phyloP scores from a whole-genome alignment of 2,797 vertebrate genomes.

The Heterohyrax brucei region DNA sequence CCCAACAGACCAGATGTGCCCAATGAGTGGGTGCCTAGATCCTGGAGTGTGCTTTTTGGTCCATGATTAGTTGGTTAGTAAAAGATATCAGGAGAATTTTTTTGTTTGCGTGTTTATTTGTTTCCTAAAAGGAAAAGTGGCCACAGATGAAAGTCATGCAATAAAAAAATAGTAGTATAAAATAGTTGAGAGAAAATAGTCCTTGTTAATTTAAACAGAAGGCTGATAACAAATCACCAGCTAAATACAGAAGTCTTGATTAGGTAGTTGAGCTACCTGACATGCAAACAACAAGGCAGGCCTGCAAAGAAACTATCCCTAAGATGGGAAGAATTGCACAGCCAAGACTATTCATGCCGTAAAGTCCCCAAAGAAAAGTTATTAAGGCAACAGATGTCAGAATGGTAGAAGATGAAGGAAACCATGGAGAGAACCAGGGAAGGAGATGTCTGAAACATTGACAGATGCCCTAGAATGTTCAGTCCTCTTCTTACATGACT shows the following conservation, averaged over 20 bases:
- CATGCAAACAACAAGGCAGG: background rate
- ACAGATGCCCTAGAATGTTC: background rate
- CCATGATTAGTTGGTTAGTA: background rate
- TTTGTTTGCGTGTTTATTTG: too few relatives aligned
- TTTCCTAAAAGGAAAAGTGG: background rate
- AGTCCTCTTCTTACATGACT: background rate
- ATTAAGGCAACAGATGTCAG: constrained; percentile 29
- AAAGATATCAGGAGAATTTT: background rate
- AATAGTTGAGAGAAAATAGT: background rate
- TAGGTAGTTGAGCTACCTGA: background rate
- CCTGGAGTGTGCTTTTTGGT: background rate
- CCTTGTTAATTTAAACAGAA: constrained; percentile 10
- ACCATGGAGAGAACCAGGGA: background rate
- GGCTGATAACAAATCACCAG: background rate
- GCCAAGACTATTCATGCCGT: background rate
- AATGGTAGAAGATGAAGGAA: background rate
- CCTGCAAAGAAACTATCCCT: background rate
- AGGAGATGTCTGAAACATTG: constrained; percentile 64
- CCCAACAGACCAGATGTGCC: background rate
- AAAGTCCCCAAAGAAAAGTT: background rate
- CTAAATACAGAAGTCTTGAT: background rate
- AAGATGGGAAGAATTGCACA: background rate
- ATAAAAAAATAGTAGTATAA: background rate
- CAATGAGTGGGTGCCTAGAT: background rate
- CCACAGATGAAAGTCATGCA: background rate